Evolutionary conservation across 1,140 invertebrate genomes (phyloP), one percentile per base, ranked within the genome.

Genomic region (Musca vetustissima): DNA sequence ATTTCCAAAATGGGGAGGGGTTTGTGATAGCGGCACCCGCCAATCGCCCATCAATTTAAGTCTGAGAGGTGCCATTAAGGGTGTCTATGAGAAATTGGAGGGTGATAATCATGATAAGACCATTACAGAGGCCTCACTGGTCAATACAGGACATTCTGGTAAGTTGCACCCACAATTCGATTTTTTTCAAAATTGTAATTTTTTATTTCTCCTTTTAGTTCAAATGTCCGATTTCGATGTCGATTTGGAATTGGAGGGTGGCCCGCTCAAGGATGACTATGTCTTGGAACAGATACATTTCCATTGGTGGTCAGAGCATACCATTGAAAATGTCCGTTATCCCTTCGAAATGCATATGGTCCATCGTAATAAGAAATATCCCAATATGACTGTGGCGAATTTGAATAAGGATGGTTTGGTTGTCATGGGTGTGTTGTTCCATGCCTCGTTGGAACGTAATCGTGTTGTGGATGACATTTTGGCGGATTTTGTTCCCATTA

Each of bases 231-330:
- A 85, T 53, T 74, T 80, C 50, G 66, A 81, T 19, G 64, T 73
- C 14, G 76, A 83, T 15, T 73, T 86, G 53, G 78, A 75, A 14
- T 65, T 87, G 3, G 79, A 73, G 19, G 87, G 86, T n/a, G 85
- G 85, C n/a, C 76, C 88, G 24, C 75, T 84, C 14, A 78, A 80
- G 8, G 74, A 74, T 3, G 83, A 83, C 2, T 93, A 88, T 75
- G 74, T 84, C 11, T 82, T 92, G 52, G 85, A 88, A 36, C 89
- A 91, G 75, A 84, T 93, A 24, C 92, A 94, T 74, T 88, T 93
- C 73, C 92, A 94, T 75, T 93, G 92, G 90, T 86, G 87, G 64
- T 90, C 90, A 0, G 92, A 94, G 76, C 92, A 94, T 75, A 89
- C 86, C 0, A 85, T 94, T 47, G 85, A 81, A n/a, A 72, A 74